Conservation (phyloP, 64 coral and sea anemone species). For the Exaiptasia diaphana region DNA sequence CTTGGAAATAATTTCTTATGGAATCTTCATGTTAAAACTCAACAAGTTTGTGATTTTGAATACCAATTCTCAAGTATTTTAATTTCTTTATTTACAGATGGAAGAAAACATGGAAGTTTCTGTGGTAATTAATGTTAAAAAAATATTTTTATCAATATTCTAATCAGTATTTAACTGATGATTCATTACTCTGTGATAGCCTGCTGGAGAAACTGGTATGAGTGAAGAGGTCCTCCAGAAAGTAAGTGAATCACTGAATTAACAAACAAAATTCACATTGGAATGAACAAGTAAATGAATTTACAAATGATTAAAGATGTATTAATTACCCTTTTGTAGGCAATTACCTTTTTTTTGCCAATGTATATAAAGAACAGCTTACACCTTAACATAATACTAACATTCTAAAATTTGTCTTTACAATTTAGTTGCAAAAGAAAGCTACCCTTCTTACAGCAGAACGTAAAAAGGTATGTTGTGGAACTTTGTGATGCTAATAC, state of each 20-base stretch:
- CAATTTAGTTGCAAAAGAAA: slow-evolving; percentile 94
- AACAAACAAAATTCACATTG: background rate
- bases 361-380: too few relatives aligned
- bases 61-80: background rate
- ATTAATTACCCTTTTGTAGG: too few relatives aligned
- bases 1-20: too few relatives aligned
- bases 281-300: too few relatives aligned
- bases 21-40: background rate
- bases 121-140: background rate
- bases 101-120: slow-evolving; percentile 67
- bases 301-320: too few relatives aligned
- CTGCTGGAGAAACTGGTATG: slow-evolving; percentile 91
- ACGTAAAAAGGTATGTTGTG: slow-evolving; percentile 92
- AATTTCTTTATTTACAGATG: slow-evolving; percentile 16
- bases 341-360: too few relatives aligned
- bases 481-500: background rate
- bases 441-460: slow-evolving; percentile 95
- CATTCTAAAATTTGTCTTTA: background rate
- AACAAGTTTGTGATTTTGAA: background rate
- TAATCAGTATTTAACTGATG: background rate
- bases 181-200: slow-evolving; percentile 36
- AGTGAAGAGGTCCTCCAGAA: slow-evolving; percentile 97
- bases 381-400: too few relatives aligned
- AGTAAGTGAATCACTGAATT: slow-evolving; percentile 21
- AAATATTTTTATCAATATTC: background rate